These are phyloP conservation scores for Glaucopsyche alexis DNA, from an alignment of 2,888 invertebrate genomes.

Conservation along the genomic window DNA sequence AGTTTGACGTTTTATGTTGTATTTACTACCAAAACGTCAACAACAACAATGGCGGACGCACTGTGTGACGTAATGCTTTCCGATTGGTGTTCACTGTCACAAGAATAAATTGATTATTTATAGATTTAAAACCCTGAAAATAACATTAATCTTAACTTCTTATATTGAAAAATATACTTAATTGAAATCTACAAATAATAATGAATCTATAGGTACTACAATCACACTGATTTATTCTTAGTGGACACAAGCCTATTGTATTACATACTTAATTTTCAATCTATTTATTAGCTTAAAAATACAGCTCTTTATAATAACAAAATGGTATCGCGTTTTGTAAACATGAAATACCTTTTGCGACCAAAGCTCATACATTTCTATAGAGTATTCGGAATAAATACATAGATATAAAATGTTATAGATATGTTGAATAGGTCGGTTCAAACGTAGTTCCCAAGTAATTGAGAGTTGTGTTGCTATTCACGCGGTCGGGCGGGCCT, in stretches of 20 bases:
- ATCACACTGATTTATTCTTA: too few relatives aligned
- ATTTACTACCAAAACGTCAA: too few relatives aligned
- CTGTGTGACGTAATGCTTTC: too few relatives aligned
- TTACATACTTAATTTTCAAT: neutral
- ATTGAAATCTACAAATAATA: too few relatives aligned
- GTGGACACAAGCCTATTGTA: neutral
- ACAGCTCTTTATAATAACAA: conserved; percentile 14
- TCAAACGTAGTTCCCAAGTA: conserved; percentile 46
- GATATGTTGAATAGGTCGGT: conserved; percentile 37
- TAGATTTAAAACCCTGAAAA: too few relatives aligned
- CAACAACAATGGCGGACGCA: too few relatives aligned
- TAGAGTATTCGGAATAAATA: conserved; percentile 24
- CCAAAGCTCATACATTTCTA: conserved; percentile 28
- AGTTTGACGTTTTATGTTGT: too few relatives aligned
- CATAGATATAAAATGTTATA: conserved; percentile 29
- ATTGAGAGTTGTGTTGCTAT: conserved; percentile 48
- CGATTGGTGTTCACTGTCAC: too few relatives aligned
- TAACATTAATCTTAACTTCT: too few relatives aligned
- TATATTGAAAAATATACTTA: too few relatives aligned
- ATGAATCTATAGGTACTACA: too few relatives aligned
- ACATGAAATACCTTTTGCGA: conserved; percentile 23
- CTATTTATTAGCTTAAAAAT: neutral
- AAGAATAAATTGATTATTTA: too few relatives aligned
- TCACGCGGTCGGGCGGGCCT: conserved; percentile 47
- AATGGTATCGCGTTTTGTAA: conserved; percentile 15